Evolutionary conservation across 2,888 invertebrate genomes (phyloP).

Genomic region (Portevinia maculata): DNA sequence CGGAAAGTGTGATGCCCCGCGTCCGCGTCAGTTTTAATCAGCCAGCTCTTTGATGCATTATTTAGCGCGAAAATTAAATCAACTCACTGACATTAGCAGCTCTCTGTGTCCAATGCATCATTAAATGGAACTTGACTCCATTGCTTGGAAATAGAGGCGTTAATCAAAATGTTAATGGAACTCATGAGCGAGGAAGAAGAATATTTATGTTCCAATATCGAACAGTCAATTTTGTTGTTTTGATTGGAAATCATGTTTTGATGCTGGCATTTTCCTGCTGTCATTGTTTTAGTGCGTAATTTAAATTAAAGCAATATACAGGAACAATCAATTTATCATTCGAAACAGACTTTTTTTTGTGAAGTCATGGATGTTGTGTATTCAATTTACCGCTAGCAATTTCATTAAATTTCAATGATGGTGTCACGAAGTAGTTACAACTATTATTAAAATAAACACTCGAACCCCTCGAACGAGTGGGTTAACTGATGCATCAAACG

Average conservation of each 20-base stretch:
- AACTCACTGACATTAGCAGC: conserved; percentile 23
- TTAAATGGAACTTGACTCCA: neutral
- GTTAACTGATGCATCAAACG: no score
- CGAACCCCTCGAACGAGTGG: no score
- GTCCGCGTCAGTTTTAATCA: conserved; percentile 39
- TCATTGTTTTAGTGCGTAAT: conserved; percentile 6
- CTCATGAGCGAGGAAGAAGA: neutral
- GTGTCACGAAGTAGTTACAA: neutral
- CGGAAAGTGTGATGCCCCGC: neutral
- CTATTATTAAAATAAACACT: neutral
- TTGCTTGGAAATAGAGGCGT: conserved; percentile 1
- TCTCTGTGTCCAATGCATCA: neutral
- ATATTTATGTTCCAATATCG: neutral
- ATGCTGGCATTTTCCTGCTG: neutral
- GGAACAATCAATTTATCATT: neutral
- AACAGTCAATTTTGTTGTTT: conserved; percentile 19
- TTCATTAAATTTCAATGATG: neutral
- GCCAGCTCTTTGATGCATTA: conserved; percentile 52
- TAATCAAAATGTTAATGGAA: conserved; percentile 17
- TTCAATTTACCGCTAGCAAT: neutral
- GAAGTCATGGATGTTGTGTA: neutral
- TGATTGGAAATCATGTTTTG: conserved; percentile 1
- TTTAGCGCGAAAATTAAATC: conserved; percentile 60
- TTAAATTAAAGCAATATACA: neutral
- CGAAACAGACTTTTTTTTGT: neutral